phyloP scores from a whole-genome alignment of 2,888 invertebrate species.

The Polyploca ridens region DNA sequence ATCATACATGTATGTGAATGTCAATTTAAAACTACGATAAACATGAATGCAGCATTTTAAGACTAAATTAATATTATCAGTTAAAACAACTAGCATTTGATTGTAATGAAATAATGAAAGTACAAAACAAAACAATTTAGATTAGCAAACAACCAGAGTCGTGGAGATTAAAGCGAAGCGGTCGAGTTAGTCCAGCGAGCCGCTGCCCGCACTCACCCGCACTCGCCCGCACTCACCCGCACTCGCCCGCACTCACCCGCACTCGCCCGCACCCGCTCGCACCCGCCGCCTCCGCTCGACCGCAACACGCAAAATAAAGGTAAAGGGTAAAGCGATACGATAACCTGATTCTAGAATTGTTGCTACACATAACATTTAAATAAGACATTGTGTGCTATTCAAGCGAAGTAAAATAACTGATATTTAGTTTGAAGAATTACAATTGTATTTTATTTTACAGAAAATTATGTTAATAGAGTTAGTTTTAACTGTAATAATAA shows the following conservation, averaged over 20 bases:
- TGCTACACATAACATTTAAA: neutral
- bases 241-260: neutral
- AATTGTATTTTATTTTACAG: neutral
- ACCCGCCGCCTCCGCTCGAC: neutral
- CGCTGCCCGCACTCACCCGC: neutral
- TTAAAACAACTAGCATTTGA: neutral
- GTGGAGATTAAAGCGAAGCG: conserved; percentile 4
- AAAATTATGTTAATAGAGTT: too few species aligned
- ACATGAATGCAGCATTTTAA: neutral
- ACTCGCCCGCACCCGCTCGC: neutral
- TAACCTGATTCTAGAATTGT: neutral
- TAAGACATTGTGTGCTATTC: neutral
- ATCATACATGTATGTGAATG: too few species aligned
- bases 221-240: neutral
- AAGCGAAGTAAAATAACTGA: neutral
- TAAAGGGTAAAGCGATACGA: neutral
- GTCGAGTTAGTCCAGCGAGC: neutral
- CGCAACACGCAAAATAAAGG: conserved; percentile 8
- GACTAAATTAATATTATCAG: neutral
- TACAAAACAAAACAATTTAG: conserved; percentile 5
- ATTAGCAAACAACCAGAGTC: conserved; percentile 6
- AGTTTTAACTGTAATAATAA: too few species aligned
- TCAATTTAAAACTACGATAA: too few species aligned
- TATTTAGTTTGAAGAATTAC: conserved; percentile 1
- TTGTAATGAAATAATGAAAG: neutral